Base-by-base conservation (phyloP, 2,797 vertebrate genomes). In the Gephyroberyx darwinii region DNA sequence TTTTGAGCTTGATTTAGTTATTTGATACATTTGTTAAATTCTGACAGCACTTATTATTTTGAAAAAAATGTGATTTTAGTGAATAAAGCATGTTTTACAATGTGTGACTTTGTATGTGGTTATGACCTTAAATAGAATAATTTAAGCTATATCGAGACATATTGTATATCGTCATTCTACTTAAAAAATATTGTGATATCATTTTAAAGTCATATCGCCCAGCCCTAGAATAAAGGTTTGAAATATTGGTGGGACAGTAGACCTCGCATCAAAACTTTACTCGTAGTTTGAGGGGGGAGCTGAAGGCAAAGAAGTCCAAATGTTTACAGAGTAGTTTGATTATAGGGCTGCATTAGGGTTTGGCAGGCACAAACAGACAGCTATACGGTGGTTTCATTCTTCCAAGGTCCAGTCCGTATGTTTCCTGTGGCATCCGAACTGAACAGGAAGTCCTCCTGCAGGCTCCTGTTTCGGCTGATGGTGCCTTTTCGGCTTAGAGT, bases 361-460 rank as follows among this genome's bases (percentile, higher is more conserved):
- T 76, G n/a, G 0, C 54, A 65, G 39, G 17, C 71, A 59, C 17
- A 73, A 43, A 20, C 5, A 19, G 12, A 62, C 30, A 56, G 90
- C 92, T 97, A 99, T 91, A 99, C 97, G 8, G 96, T 96, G 78
- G 97, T 99, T 94, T 99, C 97, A 14, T 98, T 98, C 91, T 93
- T 97, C 97, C 97, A 99, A 52, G 95, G 96, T 30, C 97, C 96
- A 17, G 97, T 98, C 87, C 96, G 94, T 86, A 99, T 96, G 88
- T 95, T 98, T 84, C 96, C 96, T n/a, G 94, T 95, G 73, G 90
- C 81, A 41, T 96, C 95, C 1, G 95, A 94, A 71, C 94, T 91
- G 68, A 95, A 95, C 53, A 95, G 88, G 76, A 93, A 90, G 61
- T 95, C 95, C 85, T 97, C 96, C 26, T 94, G 94, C 85, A 93